These are phyloP conservation scores for Nesidiocoris tenuis DNA, from an alignment of 2,888 invertebrate species.

Conservation along the genomic window DNA sequence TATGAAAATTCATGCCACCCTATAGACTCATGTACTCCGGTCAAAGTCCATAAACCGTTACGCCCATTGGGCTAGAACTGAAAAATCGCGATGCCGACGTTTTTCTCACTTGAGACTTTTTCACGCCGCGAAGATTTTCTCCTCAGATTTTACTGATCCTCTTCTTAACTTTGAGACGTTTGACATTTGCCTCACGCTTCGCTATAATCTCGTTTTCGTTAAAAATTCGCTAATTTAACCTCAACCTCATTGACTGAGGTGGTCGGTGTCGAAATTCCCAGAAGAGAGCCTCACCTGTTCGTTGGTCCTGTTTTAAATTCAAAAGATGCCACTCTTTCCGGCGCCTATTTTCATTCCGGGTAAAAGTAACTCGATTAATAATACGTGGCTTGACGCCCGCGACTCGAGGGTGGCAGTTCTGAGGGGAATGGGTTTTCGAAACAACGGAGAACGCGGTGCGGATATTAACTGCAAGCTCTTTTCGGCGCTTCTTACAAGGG, in stretches of 20 bases:
- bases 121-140: no score
- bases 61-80: no score
- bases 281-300: background rate
- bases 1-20: no score
- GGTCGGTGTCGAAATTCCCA: background rate
- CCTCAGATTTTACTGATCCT: no score
- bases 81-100: no score
- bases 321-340: background rate
- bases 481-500: conserved; percentile 23
- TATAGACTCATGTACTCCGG: no score
- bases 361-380: background rate
- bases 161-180: no score
- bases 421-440: background rate
- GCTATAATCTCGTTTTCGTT: background rate
- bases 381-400: background rate
- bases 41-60: no score
- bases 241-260: background rate
- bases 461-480: conserved; percentile 29
- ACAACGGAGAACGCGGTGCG: conserved; percentile 13
- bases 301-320: background rate
- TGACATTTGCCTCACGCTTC: background rate
- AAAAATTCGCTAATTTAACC: background rate
- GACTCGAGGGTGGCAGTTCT: background rate
- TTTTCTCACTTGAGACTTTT: no score
- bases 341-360: background rate